Evolutionary conservation across 2,888 invertebrate genomes (phyloP).

Genomic region (Nomada fabriciana): DNA sequence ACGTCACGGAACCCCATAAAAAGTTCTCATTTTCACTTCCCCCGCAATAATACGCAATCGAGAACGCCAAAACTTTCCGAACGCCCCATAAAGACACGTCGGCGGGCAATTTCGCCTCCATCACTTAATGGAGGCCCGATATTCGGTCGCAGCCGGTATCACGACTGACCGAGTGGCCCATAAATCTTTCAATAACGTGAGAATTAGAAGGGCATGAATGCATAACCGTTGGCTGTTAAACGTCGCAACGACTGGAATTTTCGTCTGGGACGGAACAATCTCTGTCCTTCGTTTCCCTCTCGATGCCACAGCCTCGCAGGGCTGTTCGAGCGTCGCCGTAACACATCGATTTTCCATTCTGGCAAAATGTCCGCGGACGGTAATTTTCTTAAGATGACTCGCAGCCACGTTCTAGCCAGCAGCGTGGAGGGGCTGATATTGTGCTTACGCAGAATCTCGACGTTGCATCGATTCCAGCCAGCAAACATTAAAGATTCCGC

Average conservation of each 20-base stretch:
- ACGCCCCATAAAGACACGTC: background rate
- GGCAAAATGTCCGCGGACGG: conserved; percentile 70
- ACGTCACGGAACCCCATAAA: too few species aligned
- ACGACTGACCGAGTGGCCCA: conserved; percentile 53
- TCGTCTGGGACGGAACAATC: conserved; percentile 36
- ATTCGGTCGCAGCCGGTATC: conserved; percentile 47
- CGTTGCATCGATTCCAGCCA: conserved; percentile 53
- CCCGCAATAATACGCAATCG: too few species aligned
- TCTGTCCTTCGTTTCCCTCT: background rate
- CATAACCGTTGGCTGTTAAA: conserved; percentile 44
- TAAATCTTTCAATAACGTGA: conserved; percentile 61
- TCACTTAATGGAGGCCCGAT: conserved; percentile 47
- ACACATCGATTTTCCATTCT: conserved; percentile 74
- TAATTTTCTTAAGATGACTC: conserved; percentile 73
- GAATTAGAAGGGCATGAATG: conserved; percentile 57
- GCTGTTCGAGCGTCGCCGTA: conserved; percentile 58
- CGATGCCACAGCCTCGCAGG: conserved; percentile 37
- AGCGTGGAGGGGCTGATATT: conserved; percentile 27
- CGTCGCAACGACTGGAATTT: conserved; percentile 59
- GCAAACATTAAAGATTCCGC: conserved; percentile 55
- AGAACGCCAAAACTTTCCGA: background rate
- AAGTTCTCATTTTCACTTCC: too few species aligned
- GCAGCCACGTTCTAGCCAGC: conserved; percentile 40
- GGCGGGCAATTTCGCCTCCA: conserved; percentile 30
- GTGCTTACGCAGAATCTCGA: conserved; percentile 57